phyloP scores from a whole-genome alignment of 2,113 vertebrate species.

The Eira barbara region DNA sequence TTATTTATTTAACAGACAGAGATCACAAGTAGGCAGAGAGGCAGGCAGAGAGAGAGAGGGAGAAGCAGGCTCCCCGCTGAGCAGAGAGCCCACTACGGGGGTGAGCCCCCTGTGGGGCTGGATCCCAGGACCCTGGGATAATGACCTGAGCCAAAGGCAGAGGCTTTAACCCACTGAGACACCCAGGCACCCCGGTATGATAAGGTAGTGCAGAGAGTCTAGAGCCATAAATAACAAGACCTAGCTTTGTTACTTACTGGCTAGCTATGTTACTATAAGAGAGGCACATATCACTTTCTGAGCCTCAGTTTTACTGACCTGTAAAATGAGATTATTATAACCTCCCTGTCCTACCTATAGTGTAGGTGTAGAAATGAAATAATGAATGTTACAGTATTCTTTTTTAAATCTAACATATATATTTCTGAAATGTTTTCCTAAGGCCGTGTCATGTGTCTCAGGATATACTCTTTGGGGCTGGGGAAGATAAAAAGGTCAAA shows the following conservation, averaged over 20 bases:
- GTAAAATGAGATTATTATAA: conserved; percentile 5
- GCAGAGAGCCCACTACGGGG: too few relatives aligned
- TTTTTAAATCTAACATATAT: neutral
- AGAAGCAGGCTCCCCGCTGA: too few relatives aligned
- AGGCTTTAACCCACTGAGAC: too few relatives aligned
- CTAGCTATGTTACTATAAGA: neutral
- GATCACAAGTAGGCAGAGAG: too few relatives aligned
- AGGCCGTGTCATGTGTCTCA: neutral
- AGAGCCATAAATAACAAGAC: neutral
- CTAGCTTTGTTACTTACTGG: neutral
- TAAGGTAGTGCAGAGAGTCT: neutral
- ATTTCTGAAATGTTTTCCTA: conserved; percentile 48
- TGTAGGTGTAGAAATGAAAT: neutral
- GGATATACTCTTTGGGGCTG: neutral
- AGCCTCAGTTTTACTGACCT: conserved; percentile 25
- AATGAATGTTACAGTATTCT: neutral
- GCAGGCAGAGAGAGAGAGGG: too few relatives aligned
- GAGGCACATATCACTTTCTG: neutral
- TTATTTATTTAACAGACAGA: too few relatives aligned
- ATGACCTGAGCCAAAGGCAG: too few relatives aligned
- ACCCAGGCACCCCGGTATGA: too few relatives aligned
- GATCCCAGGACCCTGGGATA: too few relatives aligned
- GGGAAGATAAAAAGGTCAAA: neutral
- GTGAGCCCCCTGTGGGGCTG: too few relatives aligned
- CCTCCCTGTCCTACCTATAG: neutral